Percentiles rank a stretch among this genome's conserved stretches.
These are phyloP conservation scores for Aurelia sp. DNA, from an alignment of 30 jellyfish, hydroid and myxozoan genomes.

Conservation along the genomic window DNA sequence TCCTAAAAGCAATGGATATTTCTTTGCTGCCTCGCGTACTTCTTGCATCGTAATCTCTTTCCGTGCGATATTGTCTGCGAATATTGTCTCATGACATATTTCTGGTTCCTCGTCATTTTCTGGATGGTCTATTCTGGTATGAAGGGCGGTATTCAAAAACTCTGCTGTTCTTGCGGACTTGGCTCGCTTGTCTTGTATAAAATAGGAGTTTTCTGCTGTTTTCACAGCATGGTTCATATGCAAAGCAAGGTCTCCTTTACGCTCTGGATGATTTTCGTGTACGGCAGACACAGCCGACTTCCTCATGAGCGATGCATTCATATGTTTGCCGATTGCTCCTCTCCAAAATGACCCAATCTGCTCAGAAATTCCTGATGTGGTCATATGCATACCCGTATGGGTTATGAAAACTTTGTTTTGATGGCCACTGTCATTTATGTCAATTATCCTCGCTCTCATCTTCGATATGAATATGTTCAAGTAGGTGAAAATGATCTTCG, in stretches of 20 bases:
- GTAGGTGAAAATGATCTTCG: too few relatives aligned
- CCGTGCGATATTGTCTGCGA: too few relatives aligned
- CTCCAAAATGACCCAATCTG: conserved; percentile 27
- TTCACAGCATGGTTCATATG: conserved; percentile 11
- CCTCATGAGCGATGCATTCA: conserved; percentile 50
- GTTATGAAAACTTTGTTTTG: neutral
- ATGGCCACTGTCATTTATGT: neutral
- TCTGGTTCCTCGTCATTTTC: too few relatives aligned
- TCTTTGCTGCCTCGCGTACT: too few relatives aligned
- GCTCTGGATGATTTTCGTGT: conserved; percentile 28
- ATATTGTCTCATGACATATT: too few relatives aligned
- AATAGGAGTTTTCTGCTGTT: conserved; percentile 18
- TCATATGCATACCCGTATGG: neutral
- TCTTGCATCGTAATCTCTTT: too few relatives aligned
- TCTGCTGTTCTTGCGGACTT: conserved; percentile 4
- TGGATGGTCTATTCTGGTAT: too few relatives aligned
- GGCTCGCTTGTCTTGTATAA: neutral
- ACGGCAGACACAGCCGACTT: conserved; percentile 32
- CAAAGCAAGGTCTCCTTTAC: neutral
- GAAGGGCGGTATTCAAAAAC: too few relatives aligned
- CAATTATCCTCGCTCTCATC: too few relatives aligned
- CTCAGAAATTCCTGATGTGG: conserved; percentile 13
- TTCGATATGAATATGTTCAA: too few relatives aligned
- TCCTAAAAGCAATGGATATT: too few relatives aligned
- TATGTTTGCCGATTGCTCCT: conserved; percentile 22